These are phyloP conservation scores for Paramormyrops kingsleyae DNA, from an alignment of 2,113 vertebrate genomes.

Conservation along the genomic window DNA sequence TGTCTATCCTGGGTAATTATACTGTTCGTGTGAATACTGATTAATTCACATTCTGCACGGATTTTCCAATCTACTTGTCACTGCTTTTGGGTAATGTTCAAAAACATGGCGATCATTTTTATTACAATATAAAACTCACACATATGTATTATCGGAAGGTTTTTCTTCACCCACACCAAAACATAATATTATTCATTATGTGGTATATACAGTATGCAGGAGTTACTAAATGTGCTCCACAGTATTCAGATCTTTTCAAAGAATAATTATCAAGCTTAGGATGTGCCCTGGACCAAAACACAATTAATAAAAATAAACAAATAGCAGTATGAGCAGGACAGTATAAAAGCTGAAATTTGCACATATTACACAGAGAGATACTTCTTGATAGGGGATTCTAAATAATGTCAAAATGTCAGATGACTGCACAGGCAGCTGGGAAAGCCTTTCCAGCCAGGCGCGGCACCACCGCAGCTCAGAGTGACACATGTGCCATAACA, in stretches of 20 bases:
- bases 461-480: not conserved
- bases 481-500: not conserved
- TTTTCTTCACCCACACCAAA: not conserved
- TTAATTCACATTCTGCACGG: not conserved
- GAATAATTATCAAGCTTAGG: not conserved
- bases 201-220: not conserved
- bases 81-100: not conserved
- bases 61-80: not conserved
- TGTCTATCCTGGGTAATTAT: not conserved
- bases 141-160: not conserved
- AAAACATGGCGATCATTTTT: not conserved
- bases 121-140: not conserved
- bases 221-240: not conserved
- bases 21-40: not conserved
- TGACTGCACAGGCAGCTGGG: not conserved
- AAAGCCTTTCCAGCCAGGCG: not conserved
- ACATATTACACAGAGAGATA: not conserved
- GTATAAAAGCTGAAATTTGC: not conserved
- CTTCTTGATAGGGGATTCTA: not conserved
- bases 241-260: not conserved
- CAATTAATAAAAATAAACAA: not conserved
- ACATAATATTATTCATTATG: not conserved
- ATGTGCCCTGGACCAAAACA: not conserved
- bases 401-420: not conserved
- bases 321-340: not conserved